Evolutionary conservation across 1,140 invertebrate species (phyloP).

Genomic region (Ladona fulva): DNA sequence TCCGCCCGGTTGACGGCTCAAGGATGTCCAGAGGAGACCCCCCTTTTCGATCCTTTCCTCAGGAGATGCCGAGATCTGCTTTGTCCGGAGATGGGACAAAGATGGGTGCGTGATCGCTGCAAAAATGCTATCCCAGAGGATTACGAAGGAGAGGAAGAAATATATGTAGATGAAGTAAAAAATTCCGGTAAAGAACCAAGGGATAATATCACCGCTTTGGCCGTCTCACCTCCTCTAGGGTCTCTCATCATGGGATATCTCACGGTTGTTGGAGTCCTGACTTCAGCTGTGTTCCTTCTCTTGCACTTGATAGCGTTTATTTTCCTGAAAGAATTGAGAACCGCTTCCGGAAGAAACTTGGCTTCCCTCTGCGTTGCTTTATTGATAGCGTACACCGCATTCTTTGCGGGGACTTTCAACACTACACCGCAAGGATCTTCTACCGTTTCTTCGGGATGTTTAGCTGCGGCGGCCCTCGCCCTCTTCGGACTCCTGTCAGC

Average conservation of each 20-base stretch:
- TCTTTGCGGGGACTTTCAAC: constrained; percentile 34
- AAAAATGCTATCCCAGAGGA: neutral
- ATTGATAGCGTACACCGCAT: constrained; percentile 38
- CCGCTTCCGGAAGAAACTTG: constrained; percentile 44
- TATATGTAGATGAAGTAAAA: neutral
- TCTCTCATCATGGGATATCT: constrained; percentile 35
- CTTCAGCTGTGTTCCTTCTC: constrained; percentile 41
- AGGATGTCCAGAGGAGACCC: constrained; percentile 14
- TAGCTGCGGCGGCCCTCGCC: neutral
- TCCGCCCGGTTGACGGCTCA: constrained; percentile 18
- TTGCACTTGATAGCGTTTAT: constrained; percentile 40
- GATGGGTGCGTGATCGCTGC: neutral
- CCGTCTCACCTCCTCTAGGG: neutral
- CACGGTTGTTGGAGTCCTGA: constrained; percentile 36
- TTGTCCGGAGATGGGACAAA: constrained; percentile 22
- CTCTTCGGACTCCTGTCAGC: constrained; percentile 39
- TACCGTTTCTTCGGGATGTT: constrained; percentile 41
- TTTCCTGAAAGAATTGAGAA: constrained; percentile 39
- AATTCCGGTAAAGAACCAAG: neutral
- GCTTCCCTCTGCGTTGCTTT: constrained; percentile 40
- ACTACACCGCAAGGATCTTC: constrained; percentile 28
- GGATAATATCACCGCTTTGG: neutral
- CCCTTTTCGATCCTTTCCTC: constrained; percentile 45
- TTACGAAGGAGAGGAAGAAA: neutral
- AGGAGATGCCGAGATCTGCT: constrained; percentile 38